Evolutionary conservation across 2,888 invertebrate genomes (phyloP), one percentile per base, ranked within the genome.

Genomic region (Lithophane socia): DNA sequence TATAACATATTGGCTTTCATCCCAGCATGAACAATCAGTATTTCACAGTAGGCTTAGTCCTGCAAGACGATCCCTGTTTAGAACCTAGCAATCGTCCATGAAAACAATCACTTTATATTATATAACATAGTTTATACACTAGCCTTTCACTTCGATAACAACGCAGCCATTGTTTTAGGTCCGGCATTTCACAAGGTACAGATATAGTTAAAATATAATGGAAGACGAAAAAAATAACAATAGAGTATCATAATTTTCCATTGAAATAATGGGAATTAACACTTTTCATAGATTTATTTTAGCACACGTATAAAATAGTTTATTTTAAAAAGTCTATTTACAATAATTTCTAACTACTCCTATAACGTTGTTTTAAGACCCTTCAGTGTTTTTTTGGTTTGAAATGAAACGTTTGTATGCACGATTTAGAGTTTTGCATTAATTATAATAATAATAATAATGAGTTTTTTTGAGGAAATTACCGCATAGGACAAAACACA

Each of bases 251-350:
- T 83, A 75, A 82, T 80, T 85, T 86, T 86, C 86, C 86, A 90
- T 84, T 77, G 75, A 87, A 90, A 85, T 86, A 86, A 85, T 88
- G 88, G 88, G 87, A 89, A 82, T 86, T 89, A 91, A 89, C 88
- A 86, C 87, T 92, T 90, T 86, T 87, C 86, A 88, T 90, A 86
- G 88, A 88, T 89, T 87, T 88, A 85, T 87, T 89, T 92, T 91
- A 88, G 92, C 92, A 91, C 91, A 92, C 92, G 93, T 95, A 95
- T 94, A 95, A 95, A 95, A 95, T 91, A 88, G 91, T 92, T 92
- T 89, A 90, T 85, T 91, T 92, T 92, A 92, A 93, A 93, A 93
- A 93, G 91, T 92, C 86, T 95, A 95, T 96, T 89, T 95, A 95
- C 94, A 95, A 90, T 93, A 91, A 92, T 91, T 90, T 92, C 92